Percentiles rank a stretch among this genome's conserved stretches.
Conservation (phyloP, 2,113 vertebrate species). For the Pomatostomus ruficeps region DNA sequence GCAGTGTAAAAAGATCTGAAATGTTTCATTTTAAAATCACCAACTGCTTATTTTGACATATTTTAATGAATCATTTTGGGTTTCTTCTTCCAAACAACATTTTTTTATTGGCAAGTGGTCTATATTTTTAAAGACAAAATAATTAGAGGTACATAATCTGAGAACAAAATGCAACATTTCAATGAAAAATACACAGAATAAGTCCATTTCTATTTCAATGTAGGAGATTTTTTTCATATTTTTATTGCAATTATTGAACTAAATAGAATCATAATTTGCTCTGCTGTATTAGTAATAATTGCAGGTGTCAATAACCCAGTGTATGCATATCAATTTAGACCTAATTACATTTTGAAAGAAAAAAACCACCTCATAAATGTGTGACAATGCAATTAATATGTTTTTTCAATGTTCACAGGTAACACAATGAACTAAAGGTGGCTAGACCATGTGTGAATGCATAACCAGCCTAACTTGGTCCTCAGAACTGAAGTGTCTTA, state of each 20-base stretch:
- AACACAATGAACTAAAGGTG: not conserved
- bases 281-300: not conserved
- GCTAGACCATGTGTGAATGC: not conserved
- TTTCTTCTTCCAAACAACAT: conserved; percentile 4
- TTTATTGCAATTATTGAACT: not conserved
- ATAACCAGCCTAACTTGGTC: not conserved
- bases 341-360: not conserved
- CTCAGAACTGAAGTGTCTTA: not conserved
- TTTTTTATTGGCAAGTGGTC: not conserved
- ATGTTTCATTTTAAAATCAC: conserved; percentile 31
- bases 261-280: not conserved
- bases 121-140: not conserved
- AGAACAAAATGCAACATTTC: not conserved
- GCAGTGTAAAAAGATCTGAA: conserved; percentile 18
- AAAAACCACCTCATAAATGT: not conserved
- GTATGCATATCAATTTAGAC: not conserved
- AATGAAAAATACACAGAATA: not conserved
- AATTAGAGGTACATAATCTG: not conserved
- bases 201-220: not conserved
- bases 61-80: conserved; percentile 34
- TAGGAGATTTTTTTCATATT: not conserved
- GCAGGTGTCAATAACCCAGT: not conserved
- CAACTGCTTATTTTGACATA: conserved; percentile 58
- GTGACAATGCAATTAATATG: not conserved
- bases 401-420: not conserved